Conservation (phyloP, 2,113 vertebrate genomes). For the Rhea pennata region DNA sequence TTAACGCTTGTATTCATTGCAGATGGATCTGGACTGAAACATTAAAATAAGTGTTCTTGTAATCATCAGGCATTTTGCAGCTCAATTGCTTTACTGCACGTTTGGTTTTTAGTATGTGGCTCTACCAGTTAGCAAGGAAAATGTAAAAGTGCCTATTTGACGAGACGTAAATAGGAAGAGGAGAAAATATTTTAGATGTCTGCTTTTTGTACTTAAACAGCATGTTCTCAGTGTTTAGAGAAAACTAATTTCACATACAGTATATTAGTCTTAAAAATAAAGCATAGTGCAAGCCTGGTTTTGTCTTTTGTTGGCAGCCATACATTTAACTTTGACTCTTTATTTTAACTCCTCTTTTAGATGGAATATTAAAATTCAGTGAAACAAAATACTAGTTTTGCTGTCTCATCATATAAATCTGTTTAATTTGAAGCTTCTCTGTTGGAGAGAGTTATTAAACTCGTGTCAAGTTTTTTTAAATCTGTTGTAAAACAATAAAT, state of each 20-base stretch:
- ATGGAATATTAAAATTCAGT: not conserved
- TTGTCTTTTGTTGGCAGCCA: not conserved
- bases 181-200: not conserved
- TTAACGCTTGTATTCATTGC: not conserved
- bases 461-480: rapidly evolving
- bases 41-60: rapidly evolving
- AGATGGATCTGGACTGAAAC: not conserved
- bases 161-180: not conserved
- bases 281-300: not conserved
- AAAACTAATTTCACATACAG: not conserved
- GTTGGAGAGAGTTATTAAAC: not conserved
- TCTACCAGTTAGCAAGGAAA: not conserved
- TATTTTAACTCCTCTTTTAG: not conserved
- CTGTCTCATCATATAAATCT: not conserved
- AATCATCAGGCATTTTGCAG: rapidly evolving
- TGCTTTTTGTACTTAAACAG: not conserved
- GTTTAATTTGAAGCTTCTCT: not conserved
- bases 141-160: not conserved
- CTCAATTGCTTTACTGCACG: rapidly evolving
- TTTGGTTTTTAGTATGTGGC: rapidly evolving
- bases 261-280: not conserved
- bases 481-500: not conserved
- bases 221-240: not conserved
- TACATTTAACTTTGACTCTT: not conserved
- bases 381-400: not conserved